These are phyloP conservation scores for Ibidorhyncha struthersii DNA, from an alignment of 2,113 vertebrate genomes.

Conservation along the genomic window DNA sequence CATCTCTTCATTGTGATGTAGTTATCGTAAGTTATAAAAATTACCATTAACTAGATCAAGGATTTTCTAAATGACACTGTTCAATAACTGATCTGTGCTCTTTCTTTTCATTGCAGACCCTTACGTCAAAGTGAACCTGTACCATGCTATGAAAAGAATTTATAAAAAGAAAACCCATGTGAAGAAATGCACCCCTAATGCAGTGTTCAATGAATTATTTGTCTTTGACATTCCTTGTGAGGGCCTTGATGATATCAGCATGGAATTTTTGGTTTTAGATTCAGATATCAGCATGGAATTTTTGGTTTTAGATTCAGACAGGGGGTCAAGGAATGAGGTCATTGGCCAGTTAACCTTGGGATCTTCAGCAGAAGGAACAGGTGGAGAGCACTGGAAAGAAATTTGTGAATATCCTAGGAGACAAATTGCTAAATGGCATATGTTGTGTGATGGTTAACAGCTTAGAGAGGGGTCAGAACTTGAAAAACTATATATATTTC, in stretches of 20 bases:
- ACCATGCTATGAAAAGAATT: slow-evolving; percentile 93
- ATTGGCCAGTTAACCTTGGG: slow-evolving; percentile 89
- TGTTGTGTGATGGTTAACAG: slow-evolving; percentile 87
- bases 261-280: slow-evolving; percentile 97
- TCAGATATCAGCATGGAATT: slow-evolving; percentile 98
- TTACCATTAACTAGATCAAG: not conserved
- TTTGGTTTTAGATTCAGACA: slow-evolving; percentile 95
- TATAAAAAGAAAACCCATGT: slow-evolving; percentile 99
- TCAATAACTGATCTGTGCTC: not conserved
- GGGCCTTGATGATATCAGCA: slow-evolving; percentile 91
- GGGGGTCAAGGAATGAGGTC: slow-evolving; percentile 82
- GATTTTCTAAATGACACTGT: not conserved
- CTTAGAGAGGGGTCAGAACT: slow-evolving; percentile 1
- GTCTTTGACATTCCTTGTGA: slow-evolving; percentile 96
- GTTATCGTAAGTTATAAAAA: not conserved
- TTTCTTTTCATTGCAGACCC: slow-evolving; percentile 81
- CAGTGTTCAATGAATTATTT: slow-evolving; percentile 98
- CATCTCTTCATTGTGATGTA: not conserved
- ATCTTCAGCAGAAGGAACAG: slow-evolving; percentile 84
- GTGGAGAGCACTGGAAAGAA: slow-evolving; percentile 97
- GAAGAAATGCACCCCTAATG: slow-evolving; percentile 95
- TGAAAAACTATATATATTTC: slow-evolving; percentile 34
- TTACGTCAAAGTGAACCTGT: slow-evolving; percentile 97
- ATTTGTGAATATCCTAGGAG: slow-evolving; percentile 96
- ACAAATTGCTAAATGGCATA: slow-evolving; percentile 97